phyloP scores from a whole-genome alignment of 1,140 invertebrate species.

The Acromyrmex heyeri region DNA sequence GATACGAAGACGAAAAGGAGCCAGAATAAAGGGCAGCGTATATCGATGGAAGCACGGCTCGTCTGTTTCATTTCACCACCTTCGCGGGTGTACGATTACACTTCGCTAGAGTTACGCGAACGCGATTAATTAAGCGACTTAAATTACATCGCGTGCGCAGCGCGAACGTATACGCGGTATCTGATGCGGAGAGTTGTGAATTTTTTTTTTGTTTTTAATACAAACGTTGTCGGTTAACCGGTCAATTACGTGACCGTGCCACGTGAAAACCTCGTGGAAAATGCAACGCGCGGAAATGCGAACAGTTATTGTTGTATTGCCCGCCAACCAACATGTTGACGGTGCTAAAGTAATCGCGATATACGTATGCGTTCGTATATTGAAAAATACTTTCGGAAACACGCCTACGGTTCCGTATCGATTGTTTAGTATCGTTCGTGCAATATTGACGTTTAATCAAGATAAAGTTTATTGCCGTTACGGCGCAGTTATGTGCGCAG shows the following conservation, averaged over 20 bases:
- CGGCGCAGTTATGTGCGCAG: neutral
- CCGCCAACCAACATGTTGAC: neutral
- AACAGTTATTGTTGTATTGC: neutral
- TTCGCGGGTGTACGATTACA: neutral
- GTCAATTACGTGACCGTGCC: slow-evolving; percentile 26
- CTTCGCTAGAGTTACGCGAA: neutral
- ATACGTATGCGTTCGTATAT: neutral
- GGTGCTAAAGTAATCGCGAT: slow-evolving; percentile 20
- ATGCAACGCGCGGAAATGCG: slow-evolving; percentile 28
- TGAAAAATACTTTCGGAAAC: slow-evolving; percentile 4
- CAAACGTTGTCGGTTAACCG: slow-evolving; percentile 28
- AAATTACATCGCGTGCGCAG: slow-evolving; percentile 29
- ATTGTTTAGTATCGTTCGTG: neutral
- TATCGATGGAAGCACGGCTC: neutral
- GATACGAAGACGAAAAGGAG: neutral
- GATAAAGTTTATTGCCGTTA: slow-evolving; percentile 46
- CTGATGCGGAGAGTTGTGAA: neutral
- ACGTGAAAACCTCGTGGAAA: slow-evolving; percentile 21
- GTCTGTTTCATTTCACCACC: neutral
- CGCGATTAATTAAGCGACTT: slow-evolving; percentile 39
- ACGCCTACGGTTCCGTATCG: neutral
- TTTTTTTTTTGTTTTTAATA: slow-evolving; percentile 24
- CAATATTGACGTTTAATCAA: slow-evolving; percentile 47
- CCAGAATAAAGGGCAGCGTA: neutral
- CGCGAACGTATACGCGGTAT: neutral